Base-by-base conservation (phyloP, 2,797 vertebrate genomes). In the Pipistrellus nathusii region DNA sequence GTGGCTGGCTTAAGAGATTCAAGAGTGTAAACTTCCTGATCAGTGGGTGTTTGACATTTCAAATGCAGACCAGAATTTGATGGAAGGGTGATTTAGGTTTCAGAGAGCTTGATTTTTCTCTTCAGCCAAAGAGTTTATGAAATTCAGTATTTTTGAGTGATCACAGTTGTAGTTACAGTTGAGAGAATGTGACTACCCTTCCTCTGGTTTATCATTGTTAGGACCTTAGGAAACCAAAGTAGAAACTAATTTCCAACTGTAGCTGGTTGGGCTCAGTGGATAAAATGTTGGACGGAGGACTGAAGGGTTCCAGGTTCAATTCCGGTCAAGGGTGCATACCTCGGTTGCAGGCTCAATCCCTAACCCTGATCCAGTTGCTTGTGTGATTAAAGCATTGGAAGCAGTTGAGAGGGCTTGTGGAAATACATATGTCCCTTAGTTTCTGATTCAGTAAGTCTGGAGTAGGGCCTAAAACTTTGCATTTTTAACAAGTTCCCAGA, bases 51-150 rank as follows among this genome's bases (percentile, higher is more conserved):
- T 86, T 82, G 64, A 66, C 30, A 85, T 76, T 32, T 84, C 17
- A 78, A 78, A 88, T 55, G 51, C 77, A 78, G 87, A 78, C 27
- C 41, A 85, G 64, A 84, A 84, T 90, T 85, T 68, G 30, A 91
- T 53, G 82, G 69, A 77, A 57, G 44, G 21, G 27, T 75, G 32
- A 20, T 85, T 93, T 75, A 84, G 23, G 53, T 90, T 88, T 95
- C 85, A 76, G 71, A 91, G 68, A 77, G 41, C 57, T 87, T 5
- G 6, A 32, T 90, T 83, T 76, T 92, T 85, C 30, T 88, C 41
- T 17, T 32, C 25, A 41, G 66, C 84, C 32, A 55, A 69, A 57
- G 18, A 83, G 46, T 94, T 82, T 87, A 85, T 83, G 71, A 85
- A 85, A 85, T 64, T 87, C 59, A 71, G 3, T 93, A 30, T 53